Evolutionary conservation across 1,140 invertebrate genomes (phyloP), one percentile per base, ranked within the genome.

Genomic region (Octopus bimaculoides): DNA sequence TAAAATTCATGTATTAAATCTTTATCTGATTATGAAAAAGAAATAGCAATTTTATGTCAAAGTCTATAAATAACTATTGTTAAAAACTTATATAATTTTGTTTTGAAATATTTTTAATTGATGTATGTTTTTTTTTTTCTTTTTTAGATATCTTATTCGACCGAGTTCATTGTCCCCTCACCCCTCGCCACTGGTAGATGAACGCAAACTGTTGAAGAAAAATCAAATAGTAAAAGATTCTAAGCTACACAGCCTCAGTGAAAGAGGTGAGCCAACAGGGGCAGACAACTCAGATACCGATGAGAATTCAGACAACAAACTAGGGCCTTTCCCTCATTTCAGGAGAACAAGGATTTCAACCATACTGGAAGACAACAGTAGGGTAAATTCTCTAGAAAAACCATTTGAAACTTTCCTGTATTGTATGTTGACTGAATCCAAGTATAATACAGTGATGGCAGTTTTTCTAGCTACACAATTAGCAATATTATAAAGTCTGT

Each of bases 141-240:
- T 80, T 81, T 80, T 78, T 83, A 89, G 89, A 5, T 89, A 89
- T 77, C 76, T 89, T 55, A 88, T 89, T 55, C 83, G 86, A 75
- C 89, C 89, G 54, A 88, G 87, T 79, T 89, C 88, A 4, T 82
- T 89, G 20, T 89, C 89, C 41, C 87, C 87, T 1, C 85, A 89
- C 79, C 84, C 89, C 10, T 89, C 89, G 0, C 89, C 89, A 9
- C 81, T 89, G 54, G 87, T 87, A 26, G 87, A 89, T 77, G 86
- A 89, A 74, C 83, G 89, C 4, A 78, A 71, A 20, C 66, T 71
- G 66, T n/a, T 71, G 66, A 71, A 71, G 66, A 71, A 71, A 71
- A 9, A 61, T 12, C 66, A 71, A 20, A n/a, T 20, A 10, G 17
- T 71, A 14, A 71, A 71, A 71, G 66, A 71, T 8, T n/a, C 14